phyloP scores from a whole-genome alignment of 2,797 vertebrate species.

The Cossypha dichroa region DNA sequence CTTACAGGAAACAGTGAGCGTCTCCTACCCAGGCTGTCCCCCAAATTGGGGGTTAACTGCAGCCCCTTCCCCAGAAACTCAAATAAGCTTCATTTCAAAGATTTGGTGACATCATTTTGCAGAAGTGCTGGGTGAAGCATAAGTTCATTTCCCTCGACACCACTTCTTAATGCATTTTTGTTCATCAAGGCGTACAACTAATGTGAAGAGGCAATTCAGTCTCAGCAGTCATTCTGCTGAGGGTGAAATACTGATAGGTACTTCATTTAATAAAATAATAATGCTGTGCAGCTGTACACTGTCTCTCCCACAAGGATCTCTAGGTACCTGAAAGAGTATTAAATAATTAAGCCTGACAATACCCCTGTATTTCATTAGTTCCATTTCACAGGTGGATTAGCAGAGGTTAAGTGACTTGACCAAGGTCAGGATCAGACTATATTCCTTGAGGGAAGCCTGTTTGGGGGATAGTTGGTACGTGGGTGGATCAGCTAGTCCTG shows the following conservation, averaged over 20 bases:
- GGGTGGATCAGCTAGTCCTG: slow-evolving; percentile 14
- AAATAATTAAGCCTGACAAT: slow-evolving; percentile 70
- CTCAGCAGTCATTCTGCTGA: slow-evolving; percentile 48
- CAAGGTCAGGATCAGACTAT: slow-evolving; percentile 41
- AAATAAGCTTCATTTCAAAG: background rate
- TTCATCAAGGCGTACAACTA: slow-evolving; percentile 58
- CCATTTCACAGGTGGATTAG: slow-evolving; percentile 62
- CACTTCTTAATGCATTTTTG: slow-evolving; percentile 62
- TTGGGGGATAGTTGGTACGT: background rate
- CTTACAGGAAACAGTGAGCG: background rate
- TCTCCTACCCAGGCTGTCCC: background rate
- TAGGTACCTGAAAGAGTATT: slow-evolving; percentile 61
- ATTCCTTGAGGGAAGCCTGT: slow-evolving; percentile 5
- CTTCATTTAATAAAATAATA: slow-evolving; percentile 70
- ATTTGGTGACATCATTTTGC: slow-evolving; percentile 34
- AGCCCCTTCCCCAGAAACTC: slow-evolving; percentile 8
- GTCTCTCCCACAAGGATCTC: slow-evolving; percentile 55
- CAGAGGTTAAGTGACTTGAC: slow-evolving; percentile 66
- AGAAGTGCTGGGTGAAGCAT: slow-evolving; percentile 50
- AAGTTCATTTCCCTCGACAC: slow-evolving; percentile 38
- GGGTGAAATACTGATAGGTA: slow-evolving; percentile 66
- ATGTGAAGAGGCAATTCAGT: slow-evolving; percentile 63
- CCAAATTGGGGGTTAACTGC: background rate
- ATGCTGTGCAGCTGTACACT: slow-evolving; percentile 60
- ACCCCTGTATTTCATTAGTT: slow-evolving; percentile 64